Evolutionary conservation across 2,888 invertebrate species (phyloP).

Genomic region (Drosophila meridionalis): DNA sequence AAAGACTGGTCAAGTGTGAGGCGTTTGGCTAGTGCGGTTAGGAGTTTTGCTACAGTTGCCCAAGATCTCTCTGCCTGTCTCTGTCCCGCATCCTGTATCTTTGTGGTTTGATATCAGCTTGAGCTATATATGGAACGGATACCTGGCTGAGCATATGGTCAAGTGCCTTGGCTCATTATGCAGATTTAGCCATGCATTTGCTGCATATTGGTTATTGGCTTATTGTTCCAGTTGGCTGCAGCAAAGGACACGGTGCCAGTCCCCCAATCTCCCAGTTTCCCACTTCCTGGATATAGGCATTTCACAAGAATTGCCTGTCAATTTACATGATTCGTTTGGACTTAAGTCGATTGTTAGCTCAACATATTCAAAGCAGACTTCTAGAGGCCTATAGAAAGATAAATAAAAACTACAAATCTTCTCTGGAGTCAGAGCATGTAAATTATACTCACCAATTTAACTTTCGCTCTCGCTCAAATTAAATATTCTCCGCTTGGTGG

Average conservation of each 20-base stretch:
- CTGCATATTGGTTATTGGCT: constrained; percentile 59
- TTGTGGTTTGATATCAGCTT: constrained; percentile 33
- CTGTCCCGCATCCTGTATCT: neutral
- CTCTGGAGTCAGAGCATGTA: too few relatives aligned
- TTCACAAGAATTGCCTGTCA: constrained; percentile 11
- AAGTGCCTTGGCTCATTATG: constrained; percentile 45
- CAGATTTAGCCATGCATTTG: constrained; percentile 37
- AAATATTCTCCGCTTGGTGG: neutral
- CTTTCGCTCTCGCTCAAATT: neutral
- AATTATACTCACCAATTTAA: neutral
- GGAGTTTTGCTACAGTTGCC: constrained; percentile 47
- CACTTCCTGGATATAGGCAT: neutral
- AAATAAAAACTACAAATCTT: neutral
- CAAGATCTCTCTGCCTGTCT: neutral
- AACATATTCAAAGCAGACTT: constrained; percentile 25
- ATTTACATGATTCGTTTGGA: constrained; percentile 45
- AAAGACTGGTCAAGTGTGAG: constrained; percentile 15
- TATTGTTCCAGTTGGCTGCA: constrained; percentile 36
- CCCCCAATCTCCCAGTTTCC: neutral
- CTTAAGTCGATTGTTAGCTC: constrained; percentile 38
- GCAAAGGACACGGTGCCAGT: constrained; percentile 4
- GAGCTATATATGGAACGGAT: constrained; percentile 1
- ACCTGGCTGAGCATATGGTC: constrained; percentile 14
- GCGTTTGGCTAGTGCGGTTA: constrained; percentile 50
- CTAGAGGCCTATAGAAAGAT: neutral